Conservation (phyloP, 2,113 vertebrate species). For the Upupa epops region DNA sequence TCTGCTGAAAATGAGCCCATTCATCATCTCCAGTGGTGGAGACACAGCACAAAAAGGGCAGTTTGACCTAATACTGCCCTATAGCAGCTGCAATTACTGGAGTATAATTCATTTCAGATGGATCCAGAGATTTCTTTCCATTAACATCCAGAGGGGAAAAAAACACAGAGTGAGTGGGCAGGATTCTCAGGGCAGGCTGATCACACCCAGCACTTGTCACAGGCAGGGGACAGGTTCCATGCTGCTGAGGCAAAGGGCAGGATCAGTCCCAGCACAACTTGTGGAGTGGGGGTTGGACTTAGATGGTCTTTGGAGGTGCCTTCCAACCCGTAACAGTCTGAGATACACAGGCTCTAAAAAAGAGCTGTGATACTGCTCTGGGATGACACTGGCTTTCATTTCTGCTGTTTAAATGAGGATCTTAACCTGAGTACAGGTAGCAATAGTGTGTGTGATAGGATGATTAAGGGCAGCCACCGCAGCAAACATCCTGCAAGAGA, state of each 20-base stretch:
- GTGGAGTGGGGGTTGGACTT: too few relatives aligned
- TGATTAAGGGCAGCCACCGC: background rate
- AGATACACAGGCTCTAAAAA: too few relatives aligned
- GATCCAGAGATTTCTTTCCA: constrained; percentile 42
- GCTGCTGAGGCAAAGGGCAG: background rate
- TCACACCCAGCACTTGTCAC: accelerated
- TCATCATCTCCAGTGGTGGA: constrained; percentile 33
- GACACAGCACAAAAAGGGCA: constrained; percentile 55
- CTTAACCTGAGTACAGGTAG: background rate
- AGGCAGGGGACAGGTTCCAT: background rate
- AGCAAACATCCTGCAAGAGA: background rate
- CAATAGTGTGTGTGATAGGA: background rate
- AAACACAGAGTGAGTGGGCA: background rate
- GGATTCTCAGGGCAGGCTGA: background rate
- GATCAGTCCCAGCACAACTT: background rate
- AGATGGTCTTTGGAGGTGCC: too few relatives aligned
- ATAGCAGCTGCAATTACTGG: constrained; percentile 53
- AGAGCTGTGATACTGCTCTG: background rate
- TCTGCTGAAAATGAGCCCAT: constrained; percentile 51
- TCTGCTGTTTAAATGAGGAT: background rate
- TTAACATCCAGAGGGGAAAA: background rate
- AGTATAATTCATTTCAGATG: constrained; percentile 55
- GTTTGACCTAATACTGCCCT: constrained; percentile 58
- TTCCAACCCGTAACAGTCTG: too few relatives aligned
- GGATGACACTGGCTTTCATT: background rate